Conservation (phyloP, 2,113 vertebrate species). For the Tachycineta bicolor region DNA sequence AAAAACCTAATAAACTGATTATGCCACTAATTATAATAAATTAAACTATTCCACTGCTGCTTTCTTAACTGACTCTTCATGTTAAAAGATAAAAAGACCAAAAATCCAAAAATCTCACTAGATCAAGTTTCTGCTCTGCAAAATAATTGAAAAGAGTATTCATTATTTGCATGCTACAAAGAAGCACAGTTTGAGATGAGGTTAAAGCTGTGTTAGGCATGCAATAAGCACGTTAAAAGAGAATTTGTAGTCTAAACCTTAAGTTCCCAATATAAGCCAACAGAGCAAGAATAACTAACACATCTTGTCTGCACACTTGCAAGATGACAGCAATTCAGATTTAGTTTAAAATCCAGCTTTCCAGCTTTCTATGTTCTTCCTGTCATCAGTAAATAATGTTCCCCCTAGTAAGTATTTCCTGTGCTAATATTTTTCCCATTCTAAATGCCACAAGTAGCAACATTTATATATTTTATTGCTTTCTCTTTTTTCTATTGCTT, state of each 20-base stretch:
- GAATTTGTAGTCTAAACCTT: not conserved
- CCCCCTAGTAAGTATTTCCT: not conserved
- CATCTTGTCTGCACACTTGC: rapidly evolving
- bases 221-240: not conserved
- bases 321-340: not conserved
- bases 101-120: not conserved
- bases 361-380: not conserved
- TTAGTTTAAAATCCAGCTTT: not conserved
- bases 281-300: not conserved
- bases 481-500: not conserved
- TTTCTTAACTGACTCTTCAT: not conserved
- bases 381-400: not conserved
- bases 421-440: not conserved
- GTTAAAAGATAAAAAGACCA: not conserved
- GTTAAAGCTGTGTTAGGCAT: not conserved
- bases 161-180: not conserved
- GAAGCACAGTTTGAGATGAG: not conserved
- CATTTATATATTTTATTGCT: not conserved
- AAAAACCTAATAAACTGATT: not conserved
- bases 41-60: not conserved
- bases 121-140: not conserved
- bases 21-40: not conserved
- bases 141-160: not conserved
- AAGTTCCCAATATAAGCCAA: not conserved
- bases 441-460: not conserved